Base-by-base conservation (phyloP, 2,888 invertebrate genomes). In the Xestia rhomboidea region DNA sequence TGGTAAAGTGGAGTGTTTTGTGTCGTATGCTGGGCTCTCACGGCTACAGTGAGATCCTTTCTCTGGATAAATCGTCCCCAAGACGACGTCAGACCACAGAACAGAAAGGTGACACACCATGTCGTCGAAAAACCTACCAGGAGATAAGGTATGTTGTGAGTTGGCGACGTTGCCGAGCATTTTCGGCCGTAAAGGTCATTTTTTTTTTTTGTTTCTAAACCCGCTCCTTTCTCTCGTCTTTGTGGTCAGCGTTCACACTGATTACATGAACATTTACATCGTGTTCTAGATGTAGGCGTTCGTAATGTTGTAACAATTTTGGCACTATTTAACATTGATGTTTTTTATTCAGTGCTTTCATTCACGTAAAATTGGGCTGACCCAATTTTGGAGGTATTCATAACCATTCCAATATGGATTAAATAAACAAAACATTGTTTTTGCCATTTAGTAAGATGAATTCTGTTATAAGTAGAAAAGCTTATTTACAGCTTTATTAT, bases 61-160 rank as follows among this genome's bases (percentile, higher is more conserved):
- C 95, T 95, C 94, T 95, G 96, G 96, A 96, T 96, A 95, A 92
- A 94, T 95, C 95, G 96, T 95, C 95, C 93, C 89, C 93, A 94
- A 94, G 95, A 95, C 95, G 95, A 94, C 95, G 95, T 96, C 97
- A 94, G 92, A 93, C 93, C 92, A 91, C 93, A 93, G 89, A 90
- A 91, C 92, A 92, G 93, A 92, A 93, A 94, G 95, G 94, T 95
- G 94, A 94, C 94, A 91, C 95, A 96, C 97, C 96, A 98, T 98
- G 98, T 98, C 98, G 97, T 97, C 97, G 94, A 98, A 98, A 97
- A 98, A 98, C 97, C 98, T 98, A 97, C 98, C 98, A 95, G 98
- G 98, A 96, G 98, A 98, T 97, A 98, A 98, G 98, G 98, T 98
- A 96, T 96, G 97, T 95, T 95, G 78, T 88, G 87, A 84, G 86